Base-by-base conservation (phyloP, 2,888 invertebrate genomes). In the Myathropa florea region DNA sequence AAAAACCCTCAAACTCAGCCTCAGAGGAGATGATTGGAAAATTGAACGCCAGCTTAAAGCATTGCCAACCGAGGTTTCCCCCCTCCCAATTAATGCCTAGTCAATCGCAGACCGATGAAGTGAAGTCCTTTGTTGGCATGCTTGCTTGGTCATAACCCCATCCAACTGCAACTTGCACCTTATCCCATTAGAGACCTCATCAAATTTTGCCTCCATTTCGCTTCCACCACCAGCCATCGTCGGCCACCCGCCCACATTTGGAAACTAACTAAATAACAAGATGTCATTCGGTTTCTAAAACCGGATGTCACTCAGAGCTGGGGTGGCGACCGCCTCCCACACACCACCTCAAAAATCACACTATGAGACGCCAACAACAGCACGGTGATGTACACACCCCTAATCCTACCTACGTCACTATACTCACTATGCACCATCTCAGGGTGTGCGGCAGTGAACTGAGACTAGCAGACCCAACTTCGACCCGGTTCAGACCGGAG, bases 191-290 rank as follows among this genome's bases (percentile, higher is more conserved):
- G 78, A 24, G 83, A 83, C 83, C 79, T 78, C 70, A 82, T 86
- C 70, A 82, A 78, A 86, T 81, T 76, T 59, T 70, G 64, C 36
- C 63, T 7, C 18, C 57, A 39, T 4, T 39, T 14, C 39, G 4
- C 7, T 7, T 0, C 36, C 57, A 7, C 21, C 55, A 10, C 12
- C 64, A 10, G 3, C 21, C 21, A 60, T 67, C 33, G 71, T 65
- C 67, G n/a, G 65, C 63, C 78, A 65, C 61, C 39, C 75, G 28
- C 78, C 78, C 83, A 75, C 83, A 78, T 83, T 86, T 53, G 85
- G 65, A 83, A 86, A 78, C 86, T 86, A 83, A 86, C 86, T 86
- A 86, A 86, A 86, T 86, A 86, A 86, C 86, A 83, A 83, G 86
- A 86, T 86, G 86, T 83, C 86, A 79, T 83, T 79, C 71, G 86